Evolutionary conservation across 2,113 vertebrate species (phyloP).

Genomic region (Forbesichthys agassizii): DNA sequence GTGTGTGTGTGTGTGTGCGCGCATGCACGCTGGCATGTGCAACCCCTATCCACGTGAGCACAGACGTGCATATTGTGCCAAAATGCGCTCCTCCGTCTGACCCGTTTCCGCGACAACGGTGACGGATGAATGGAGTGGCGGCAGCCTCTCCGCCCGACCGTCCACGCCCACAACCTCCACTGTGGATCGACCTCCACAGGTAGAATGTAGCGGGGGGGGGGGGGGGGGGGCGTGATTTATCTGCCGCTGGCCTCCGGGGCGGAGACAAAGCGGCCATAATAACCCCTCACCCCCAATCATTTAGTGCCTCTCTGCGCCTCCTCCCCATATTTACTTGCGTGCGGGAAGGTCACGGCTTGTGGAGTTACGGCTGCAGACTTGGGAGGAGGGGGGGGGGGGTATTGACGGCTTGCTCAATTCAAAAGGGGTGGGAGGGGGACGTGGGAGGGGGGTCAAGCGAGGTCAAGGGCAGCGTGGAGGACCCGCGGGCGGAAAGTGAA

Average conservation of each 20-base stretch:
- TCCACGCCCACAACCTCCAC: neutral
- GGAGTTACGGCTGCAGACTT: constrained; percentile 50
- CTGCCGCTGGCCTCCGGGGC: constrained; percentile 33
- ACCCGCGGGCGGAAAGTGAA: constrained; percentile 46
- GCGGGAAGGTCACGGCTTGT: constrained; percentile 48
- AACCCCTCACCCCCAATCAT: constrained; percentile 64
- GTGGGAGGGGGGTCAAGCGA: constrained; percentile 50
- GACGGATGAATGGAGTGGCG: constrained; percentile 31
- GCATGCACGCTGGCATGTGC: constrained; percentile 18
- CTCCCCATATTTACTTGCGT: constrained; percentile 45
- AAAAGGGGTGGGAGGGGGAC: constrained; percentile 27
- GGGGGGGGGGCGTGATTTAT: constrained; percentile 57
- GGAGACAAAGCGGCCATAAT: constrained; percentile 59
- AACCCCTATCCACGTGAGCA: neutral
- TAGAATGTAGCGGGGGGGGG: constrained; percentile 40
- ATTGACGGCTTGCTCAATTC: neutral
- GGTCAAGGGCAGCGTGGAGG: constrained; percentile 67
- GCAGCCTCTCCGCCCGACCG: constrained; percentile 18
- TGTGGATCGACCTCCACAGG: constrained; percentile 34
- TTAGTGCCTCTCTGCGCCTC: constrained; percentile 38
- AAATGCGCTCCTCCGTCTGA: too few species aligned
- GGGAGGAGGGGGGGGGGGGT: constrained; percentile 44
- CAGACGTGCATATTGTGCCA: too few species aligned
- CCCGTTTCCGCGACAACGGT: neutral
- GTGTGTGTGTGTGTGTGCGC: neutral